These are phyloP conservation scores for Argya squamiceps DNA, from an alignment of 2,797 vertebrate genomes.

Conservation along the genomic window DNA sequence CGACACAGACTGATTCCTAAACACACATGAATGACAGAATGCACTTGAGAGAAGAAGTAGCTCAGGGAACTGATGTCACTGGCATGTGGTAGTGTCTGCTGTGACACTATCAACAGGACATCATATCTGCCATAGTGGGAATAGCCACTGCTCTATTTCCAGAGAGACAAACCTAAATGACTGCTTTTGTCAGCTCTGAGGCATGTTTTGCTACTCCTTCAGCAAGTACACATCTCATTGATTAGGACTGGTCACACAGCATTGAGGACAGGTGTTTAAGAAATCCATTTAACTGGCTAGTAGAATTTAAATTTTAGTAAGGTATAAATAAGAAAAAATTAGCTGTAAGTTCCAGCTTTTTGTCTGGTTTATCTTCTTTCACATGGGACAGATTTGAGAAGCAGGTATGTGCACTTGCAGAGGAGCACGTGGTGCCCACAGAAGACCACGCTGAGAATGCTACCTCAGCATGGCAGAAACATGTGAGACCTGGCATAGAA, in stretches of 20 bases:
- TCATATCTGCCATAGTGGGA: neutral
- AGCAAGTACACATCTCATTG: neutral
- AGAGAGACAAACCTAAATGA: neutral
- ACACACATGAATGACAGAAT: neutral
- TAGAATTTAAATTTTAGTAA: neutral
- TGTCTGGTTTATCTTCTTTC: neutral
- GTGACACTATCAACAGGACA: neutral
- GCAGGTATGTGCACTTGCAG: neutral
- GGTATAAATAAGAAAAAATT: neutral
- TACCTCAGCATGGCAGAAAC: neutral
- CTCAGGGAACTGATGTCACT: neutral
- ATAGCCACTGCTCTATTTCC: neutral
- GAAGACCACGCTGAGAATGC: neutral
- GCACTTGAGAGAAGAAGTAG: neutral
- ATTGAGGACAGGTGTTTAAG: neutral
- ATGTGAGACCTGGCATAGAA: fast-evolving
- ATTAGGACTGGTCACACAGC: neutral
- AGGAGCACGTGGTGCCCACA: neutral
- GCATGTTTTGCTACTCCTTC: neutral
- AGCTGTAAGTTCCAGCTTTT: neutral
- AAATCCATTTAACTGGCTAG: neutral
- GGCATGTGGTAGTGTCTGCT: neutral
- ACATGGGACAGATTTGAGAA: neutral
- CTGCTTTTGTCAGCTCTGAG: neutral
- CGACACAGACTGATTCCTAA: neutral